Conservation (phyloP, 2,113 vertebrate species). For the Pogonocichla stellata region DNA sequence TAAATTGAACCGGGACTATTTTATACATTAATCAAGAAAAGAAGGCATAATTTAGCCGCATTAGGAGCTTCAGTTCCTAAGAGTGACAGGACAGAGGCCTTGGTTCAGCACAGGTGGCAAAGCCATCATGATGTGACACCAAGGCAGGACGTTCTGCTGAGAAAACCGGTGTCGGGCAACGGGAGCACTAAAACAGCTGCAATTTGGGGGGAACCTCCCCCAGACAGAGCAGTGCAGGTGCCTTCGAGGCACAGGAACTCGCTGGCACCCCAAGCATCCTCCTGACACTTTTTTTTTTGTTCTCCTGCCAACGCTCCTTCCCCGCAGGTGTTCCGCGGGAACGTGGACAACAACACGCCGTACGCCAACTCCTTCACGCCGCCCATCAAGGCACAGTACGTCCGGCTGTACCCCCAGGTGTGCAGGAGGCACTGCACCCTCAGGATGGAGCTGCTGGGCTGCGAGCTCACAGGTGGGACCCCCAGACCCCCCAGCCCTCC, state of each 20-base stretch:
- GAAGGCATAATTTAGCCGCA: background rate
- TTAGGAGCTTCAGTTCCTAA: background rate
- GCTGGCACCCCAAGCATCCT: background rate
- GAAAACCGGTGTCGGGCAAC: fast-evolving
- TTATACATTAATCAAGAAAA: background rate
- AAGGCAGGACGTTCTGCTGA: too few species aligned
- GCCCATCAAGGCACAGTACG: conserved; percentile 91
- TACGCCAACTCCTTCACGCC: conserved; percentile 97
- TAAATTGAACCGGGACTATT: background rate
- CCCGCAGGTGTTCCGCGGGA: conserved; percentile 91
- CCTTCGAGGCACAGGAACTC: fast-evolving
- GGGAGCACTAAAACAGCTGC: background rate
- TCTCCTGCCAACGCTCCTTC: background rate
- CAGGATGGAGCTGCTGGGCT: conserved; percentile 96
- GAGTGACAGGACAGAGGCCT: background rate
- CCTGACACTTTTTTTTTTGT: background rate
- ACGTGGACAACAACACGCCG: conserved; percentile 95
- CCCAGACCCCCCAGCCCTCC: too few species aligned
- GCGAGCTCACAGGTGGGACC: conserved; percentile 88
- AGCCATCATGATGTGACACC: fast-evolving
- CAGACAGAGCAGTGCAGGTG: fast-evolving
- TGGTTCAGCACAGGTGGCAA: background rate
- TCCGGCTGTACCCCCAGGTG: conserved; percentile 95
- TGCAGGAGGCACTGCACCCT: conserved; percentile 96
- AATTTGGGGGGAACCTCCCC: fast-evolving